Conservation (phyloP, 2,113 vertebrate species). For the Physeter macrocephalus region DNA sequence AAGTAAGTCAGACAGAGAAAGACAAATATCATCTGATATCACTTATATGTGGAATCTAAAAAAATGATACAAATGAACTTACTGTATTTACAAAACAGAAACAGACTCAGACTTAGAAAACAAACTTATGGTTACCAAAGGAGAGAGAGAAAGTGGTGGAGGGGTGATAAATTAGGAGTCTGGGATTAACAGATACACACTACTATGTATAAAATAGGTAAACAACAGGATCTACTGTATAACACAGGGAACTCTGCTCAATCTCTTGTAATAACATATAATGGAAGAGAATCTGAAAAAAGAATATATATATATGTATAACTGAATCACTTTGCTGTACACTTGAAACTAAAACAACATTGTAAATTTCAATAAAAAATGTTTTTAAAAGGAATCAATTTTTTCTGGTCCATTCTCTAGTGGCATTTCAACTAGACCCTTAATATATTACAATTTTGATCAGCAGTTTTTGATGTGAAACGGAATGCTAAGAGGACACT, state of each 20-base stretch:
- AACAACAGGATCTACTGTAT: neutral
- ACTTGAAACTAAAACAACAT: neutral
- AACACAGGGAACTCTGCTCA: neutral
- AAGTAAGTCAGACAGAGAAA: neutral
- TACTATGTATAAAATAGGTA: neutral
- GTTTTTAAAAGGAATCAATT: neutral
- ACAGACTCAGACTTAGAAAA: neutral
- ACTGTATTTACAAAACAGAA: neutral
- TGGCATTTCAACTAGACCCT: neutral
- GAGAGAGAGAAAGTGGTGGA: neutral
- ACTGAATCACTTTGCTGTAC: neutral
- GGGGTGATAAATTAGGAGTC: neutral
- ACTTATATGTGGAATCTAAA: neutral
- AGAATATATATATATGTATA: neutral
- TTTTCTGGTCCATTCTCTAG: neutral
- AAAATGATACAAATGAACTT: neutral
- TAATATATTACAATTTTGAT: neutral
- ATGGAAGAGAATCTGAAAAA: neutral
- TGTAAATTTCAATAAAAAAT: neutral
- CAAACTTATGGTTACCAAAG: neutral
- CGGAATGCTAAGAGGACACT: neutral
- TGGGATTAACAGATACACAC: neutral
- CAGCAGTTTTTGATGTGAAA: neutral
- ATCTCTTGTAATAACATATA: neutral
- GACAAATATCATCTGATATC: neutral